Evolutionary conservation across 2,113 vertebrate genomes (phyloP).

Genomic region (Nothocercus nigrocapillus): DNA sequence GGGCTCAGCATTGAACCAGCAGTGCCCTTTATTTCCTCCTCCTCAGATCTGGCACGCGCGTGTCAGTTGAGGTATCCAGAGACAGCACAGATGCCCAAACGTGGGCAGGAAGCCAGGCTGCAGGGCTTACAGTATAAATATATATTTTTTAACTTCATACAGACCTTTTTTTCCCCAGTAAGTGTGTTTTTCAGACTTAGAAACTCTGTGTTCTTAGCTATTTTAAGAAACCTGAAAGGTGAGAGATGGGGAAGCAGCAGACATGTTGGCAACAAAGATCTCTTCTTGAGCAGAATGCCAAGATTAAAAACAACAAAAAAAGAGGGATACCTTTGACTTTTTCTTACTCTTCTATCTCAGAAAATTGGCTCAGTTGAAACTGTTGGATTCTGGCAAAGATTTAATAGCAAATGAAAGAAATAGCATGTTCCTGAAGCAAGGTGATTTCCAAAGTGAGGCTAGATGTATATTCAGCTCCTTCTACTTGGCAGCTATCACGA

Average conservation of each 20-base stretch:
- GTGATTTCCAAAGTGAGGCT: conserved; percentile 55
- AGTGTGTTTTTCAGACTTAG: conserved; percentile 53
- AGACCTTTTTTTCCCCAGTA: conserved; percentile 51
- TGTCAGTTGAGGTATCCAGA: conserved; percentile 67
- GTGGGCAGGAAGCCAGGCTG: conserved; percentile 62
- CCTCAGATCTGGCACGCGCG: conserved; percentile 24
- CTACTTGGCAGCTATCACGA: conserved; percentile 41
- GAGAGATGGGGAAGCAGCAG: conserved; percentile 51
- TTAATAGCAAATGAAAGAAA: conserved; percentile 60
- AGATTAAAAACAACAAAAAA: conserved; percentile 37
- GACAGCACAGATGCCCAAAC: conserved; percentile 69
- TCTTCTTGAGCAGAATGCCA: conserved; percentile 59
- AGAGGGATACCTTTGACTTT: conserved; percentile 55
- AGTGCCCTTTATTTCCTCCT: conserved; percentile 59
- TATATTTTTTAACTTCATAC: conserved; percentile 58
- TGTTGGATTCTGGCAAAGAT: conserved; percentile 58
- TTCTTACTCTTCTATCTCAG: conserved; percentile 46
- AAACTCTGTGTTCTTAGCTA: conserved; percentile 70
- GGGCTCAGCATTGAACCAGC: conserved; percentile 28
- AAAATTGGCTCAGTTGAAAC: conserved; percentile 59
- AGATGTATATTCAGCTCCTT: conserved; percentile 54
- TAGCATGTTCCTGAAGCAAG: conserved; percentile 53
- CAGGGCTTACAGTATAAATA: conserved; percentile 69
- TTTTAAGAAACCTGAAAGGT: conserved; percentile 71
- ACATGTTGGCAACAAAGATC: conserved; percentile 65